phyloP scores from a whole-genome alignment of 2,113 vertebrate genomes.

The Sitta europaea region DNA sequence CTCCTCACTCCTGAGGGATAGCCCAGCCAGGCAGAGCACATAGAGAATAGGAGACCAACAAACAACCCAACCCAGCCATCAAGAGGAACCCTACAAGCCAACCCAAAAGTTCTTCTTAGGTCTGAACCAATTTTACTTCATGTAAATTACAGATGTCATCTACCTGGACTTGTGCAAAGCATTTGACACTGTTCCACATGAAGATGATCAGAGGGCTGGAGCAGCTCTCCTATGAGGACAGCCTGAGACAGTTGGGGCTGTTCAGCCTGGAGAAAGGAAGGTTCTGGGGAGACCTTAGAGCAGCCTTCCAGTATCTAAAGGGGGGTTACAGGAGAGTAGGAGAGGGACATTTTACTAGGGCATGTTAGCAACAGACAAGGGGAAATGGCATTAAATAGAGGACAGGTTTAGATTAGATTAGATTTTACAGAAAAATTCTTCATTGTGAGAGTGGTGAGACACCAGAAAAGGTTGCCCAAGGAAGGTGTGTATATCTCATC shows the following conservation, averaged over 20 bases:
- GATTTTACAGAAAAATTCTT: background rate
- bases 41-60: background rate
- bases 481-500: background rate
- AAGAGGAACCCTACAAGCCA: background rate
- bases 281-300: background rate
- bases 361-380: background rate
- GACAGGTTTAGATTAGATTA: background rate
- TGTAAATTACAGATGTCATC: background rate
- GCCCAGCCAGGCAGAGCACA: background rate
- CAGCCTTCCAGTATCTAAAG: background rate
- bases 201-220: background rate
- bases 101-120: background rate
- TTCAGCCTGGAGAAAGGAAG: background rate
- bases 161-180: background rate
- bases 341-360: background rate
- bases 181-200: rapidly evolving
- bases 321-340: background rate
- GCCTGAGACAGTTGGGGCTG: background rate
- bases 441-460: background rate
- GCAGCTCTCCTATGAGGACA: background rate
- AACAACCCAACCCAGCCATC: background rate
- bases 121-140: background rate
- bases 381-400: background rate
- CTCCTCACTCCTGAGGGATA: background rate
- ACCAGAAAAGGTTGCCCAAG: background rate